Percentiles rank a stretch among this genome's conserved stretches.
phyloP scores from a whole-genome alignment of 1,140 invertebrate species.

The Pseudomyrmex sp. region DNA sequence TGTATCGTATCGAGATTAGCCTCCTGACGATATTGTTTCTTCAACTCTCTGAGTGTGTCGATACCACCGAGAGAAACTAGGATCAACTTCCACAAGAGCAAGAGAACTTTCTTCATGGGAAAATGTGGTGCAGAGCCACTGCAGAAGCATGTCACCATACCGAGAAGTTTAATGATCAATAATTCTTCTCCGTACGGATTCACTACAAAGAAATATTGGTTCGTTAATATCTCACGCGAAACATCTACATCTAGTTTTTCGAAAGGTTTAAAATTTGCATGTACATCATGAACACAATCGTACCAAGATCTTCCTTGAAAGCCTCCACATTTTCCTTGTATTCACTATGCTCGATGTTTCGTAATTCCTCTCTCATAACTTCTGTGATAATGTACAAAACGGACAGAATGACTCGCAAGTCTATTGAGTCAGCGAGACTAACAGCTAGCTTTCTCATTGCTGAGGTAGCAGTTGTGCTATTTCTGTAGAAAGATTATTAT shows the following conservation, averaged over 20 bases:
- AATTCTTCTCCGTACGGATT: constrained; percentile 91
- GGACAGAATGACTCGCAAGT: constrained; percentile 96
- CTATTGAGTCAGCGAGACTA: constrained; percentile 95
- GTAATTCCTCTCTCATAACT: constrained; percentile 91
- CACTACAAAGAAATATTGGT: constrained; percentile 75
- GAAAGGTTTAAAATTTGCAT: neutral
- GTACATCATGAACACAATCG: constrained; percentile 51
- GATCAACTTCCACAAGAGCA: constrained; percentile 98
- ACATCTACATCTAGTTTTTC: neutral
- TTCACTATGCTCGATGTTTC: constrained; percentile 88
- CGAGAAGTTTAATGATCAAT: constrained; percentile 94
- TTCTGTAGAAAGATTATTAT: constrained; percentile 85
- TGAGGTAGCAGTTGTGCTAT: constrained; percentile 90
- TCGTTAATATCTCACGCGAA: constrained; percentile 50
- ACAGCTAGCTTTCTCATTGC: constrained; percentile 95
- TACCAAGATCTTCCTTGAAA: constrained; percentile 93
- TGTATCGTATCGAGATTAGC: constrained; percentile 90
- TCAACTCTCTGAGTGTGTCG: constrained; percentile 91
- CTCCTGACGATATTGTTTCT: constrained; percentile 90
- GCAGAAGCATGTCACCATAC: constrained; percentile 98
- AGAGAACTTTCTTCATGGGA: constrained; percentile 98
- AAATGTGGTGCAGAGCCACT: constrained; percentile 97
- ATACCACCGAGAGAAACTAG: constrained; percentile 96
- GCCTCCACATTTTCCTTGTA: constrained; percentile 90
- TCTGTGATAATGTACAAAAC: constrained; percentile 98